Base-by-base conservation (phyloP, 2,888 invertebrate species). In the Melangyna quadrimaculata region DNA sequence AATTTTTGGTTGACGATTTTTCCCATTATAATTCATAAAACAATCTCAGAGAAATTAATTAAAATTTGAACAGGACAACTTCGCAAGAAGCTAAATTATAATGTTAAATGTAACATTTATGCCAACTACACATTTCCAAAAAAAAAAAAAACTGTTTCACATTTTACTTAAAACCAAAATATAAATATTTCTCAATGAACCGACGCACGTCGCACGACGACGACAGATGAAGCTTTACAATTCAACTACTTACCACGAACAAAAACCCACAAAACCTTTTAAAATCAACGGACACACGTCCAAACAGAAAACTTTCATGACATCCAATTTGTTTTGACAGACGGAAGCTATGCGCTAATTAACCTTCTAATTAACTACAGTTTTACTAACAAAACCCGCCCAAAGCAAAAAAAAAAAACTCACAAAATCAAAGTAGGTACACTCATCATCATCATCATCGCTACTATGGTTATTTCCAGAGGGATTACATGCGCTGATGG, bases 301-400 rank as follows among this genome's bases (percentile, higher is more conserved):
- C 59, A 37, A 40, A 40, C 24, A 37, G 24, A 61, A 61, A 37
- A 61, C 22, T 40, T 40, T 10, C 40, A 40, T 61, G 61, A 61
- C 61, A 61, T 24, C 40, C 61, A 61, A 61, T 61, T 61, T 61
- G 24, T 61, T 61, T 22, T 61, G 61, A 61, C 40, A 40, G n/a
- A 40, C 40, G 22, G 17, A 37, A 40, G 35, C 35, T 61, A 40
- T n/a, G 22, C 61, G 22, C 61, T 40, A 61, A 61, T 40, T 61
- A 40, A 61, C 61, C 40, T 61, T 61, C 61, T 61, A 61, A 61
- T 61, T 61, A 61, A 61, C 61, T 61, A 40, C 24, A 35, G n/a
- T n/a, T 61, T 61, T 40, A 40, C 40, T 14, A 61, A 61, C 61
- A 35, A 37, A 53, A 37, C 24, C 24, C 12, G 40, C 40, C 61